Base-by-base conservation (phyloP, 2,113 vertebrate genomes). In the Tympanuchus pallidicinctus region DNA sequence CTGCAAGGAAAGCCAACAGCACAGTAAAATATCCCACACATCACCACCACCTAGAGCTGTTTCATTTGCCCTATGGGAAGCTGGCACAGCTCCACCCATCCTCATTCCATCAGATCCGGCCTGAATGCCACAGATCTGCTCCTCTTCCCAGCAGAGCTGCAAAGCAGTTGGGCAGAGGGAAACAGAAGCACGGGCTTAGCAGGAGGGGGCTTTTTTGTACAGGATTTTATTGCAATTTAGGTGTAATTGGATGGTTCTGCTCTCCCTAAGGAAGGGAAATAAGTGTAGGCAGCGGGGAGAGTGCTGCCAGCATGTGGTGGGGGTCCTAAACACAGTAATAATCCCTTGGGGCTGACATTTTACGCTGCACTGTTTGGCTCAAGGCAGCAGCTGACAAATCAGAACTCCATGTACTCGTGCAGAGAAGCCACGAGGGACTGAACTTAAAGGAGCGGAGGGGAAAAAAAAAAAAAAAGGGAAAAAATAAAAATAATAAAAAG, bases 241-340 rank as follows among this genome's bases (percentile, higher is more conserved):
- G 11, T 54, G 43, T 9, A 54, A 42, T 0, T 4, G 34, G 52
- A 36, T 12, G 34, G 40, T 10, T 61, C 57, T 5, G 25, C 43
- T 40, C 64, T 45, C 43, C n/a, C 38, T 21, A 11, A 32, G 28
- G 27, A 32, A 38, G 38, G 47, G 30, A 56, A 28, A 32, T 15
- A 36, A 34, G n/a, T 0, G 4, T 1, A 10, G 18, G 61, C 30
- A 43, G 73, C 21, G 28, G 14, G n/a, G 25, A 36, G 66, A 54
- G 59, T 0, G 27, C 61, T 34, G 17, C 0, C 7, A 81, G 69
- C 1, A 1, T 2, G 1, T 1, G 30, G 32, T 1, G 17, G 34
- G 6, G 17, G 21, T 22, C 50, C 63, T 18, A 6, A 30, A 40
- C n/a, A 25, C 36, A 32, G 28, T 5, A 57, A 28, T 9, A 28